Evolutionary conservation across 2,888 invertebrate species (phyloP), one percentile per base, ranked within the genome.

Genomic region (Busseola fusca): DNA sequence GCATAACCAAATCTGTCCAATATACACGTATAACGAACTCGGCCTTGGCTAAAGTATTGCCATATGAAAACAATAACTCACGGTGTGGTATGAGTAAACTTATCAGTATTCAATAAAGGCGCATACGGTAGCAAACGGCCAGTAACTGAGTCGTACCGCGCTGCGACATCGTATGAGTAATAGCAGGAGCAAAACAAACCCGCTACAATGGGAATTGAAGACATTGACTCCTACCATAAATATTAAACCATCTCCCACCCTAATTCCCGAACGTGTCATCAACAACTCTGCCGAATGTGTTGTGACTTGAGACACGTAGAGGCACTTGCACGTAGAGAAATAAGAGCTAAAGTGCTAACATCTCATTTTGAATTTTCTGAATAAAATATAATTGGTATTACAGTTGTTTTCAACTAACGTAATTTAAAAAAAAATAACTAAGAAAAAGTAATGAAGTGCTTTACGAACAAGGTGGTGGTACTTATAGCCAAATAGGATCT

Each of bases 31-130:
- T 75, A 80, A 76, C 72, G 64, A 78, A 76, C 64, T 75, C 72
- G 79, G 62, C 84, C 87, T 85, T 87, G 85, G 68, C 30, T 74
- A 69, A 77, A 83, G 80, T 84, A 87, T 86, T 84, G 83, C 83
- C 83, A 81, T 85, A 84, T 80, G 79, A 87, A 87, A 87, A 88
- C 84, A 87, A 88, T 86, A 87, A 84, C 81, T 85, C 79, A 82
- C 84, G 78, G 69, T 83, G 77, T 67, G 72, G 79, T 83, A 87
- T 91, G 88, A 90, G 87, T 88, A 89, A 92, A 91, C 91, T 90
- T 91, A 92, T 92, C 90, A 92, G 90, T 92, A 93, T 92, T 91
- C 92, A 87, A 88, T 88, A 87, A 87, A 90, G 89, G 85, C 86
- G 77, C 88, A 87, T 83, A 87, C 89, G 83, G 88, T 89, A 87